phyloP scores from a whole-genome alignment of 2,888 invertebrate genomes.

The Rhagonycha lutea region DNA sequence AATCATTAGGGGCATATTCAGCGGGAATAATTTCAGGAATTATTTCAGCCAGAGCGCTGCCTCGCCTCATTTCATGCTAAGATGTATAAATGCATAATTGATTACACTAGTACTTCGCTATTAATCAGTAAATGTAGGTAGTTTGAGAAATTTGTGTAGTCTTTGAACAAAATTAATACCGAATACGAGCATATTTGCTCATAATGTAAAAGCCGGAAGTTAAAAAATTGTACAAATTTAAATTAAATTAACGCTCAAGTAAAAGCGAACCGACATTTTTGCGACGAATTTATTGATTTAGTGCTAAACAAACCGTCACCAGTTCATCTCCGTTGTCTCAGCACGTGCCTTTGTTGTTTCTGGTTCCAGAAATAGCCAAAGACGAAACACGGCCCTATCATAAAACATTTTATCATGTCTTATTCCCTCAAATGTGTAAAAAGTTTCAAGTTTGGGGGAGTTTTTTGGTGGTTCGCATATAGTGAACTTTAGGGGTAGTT shows the following conservation, averaged over 20 bases:
- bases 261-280: slow-evolving; percentile 22
- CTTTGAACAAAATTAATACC: slow-evolving; percentile 26
- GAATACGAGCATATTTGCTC: slow-evolving; percentile 1
- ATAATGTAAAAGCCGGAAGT: neutral
- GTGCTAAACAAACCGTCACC: slow-evolving; percentile 43
- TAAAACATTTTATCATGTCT: slow-evolving; percentile 39
- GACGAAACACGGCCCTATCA: slow-evolving; percentile 41
- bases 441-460: slow-evolving; percentile 32
- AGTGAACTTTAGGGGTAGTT: slow-evolving; percentile 17
- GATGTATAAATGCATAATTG: slow-evolving; percentile 50
- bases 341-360: slow-evolving; percentile 37
- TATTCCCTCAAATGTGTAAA: slow-evolving; percentile 43
- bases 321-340: slow-evolving; percentile 39
- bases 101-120: slow-evolving; percentile 46
- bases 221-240: slow-evolving; percentile 20
- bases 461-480: slow-evolving; percentile 20
- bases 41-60: slow-evolving; percentile 41
- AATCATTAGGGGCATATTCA: slow-evolving; percentile 56
- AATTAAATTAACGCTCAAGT: slow-evolving; percentile 21
- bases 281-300: slow-evolving; percentile 42
- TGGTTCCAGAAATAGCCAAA: slow-evolving; percentile 43
- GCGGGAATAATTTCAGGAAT: slow-evolving; percentile 54
- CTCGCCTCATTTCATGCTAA: slow-evolving; percentile 38
- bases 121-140: slow-evolving; percentile 48
- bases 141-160: slow-evolving; percentile 20